phyloP scores from a whole-genome alignment of 2,888 invertebrate species.

The Hartigia nigra region DNA sequence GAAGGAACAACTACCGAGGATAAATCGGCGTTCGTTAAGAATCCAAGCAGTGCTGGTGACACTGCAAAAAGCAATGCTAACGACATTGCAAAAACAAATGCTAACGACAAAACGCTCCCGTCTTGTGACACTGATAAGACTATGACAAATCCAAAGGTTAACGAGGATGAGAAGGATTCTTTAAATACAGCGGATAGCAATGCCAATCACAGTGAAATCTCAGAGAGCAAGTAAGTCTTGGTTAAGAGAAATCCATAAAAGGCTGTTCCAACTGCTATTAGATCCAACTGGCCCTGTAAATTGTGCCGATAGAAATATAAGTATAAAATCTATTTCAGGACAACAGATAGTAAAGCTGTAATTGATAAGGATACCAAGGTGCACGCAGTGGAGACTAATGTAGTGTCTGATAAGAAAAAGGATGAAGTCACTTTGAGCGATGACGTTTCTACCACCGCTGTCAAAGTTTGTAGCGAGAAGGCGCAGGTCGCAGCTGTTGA shows the following conservation, averaged over 20 bases:
- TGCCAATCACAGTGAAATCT: constrained; percentile 45
- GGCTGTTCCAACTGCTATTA: neutral
- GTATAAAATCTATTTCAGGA: constrained; percentile 30
- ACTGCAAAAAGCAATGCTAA: constrained; percentile 10
- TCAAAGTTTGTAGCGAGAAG: neutral
- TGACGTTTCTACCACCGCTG: neutral
- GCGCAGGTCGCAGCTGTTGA: neutral
- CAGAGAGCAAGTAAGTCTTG: constrained; percentile 40
- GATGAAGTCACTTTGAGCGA: neutral
- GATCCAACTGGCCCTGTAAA: neutral
- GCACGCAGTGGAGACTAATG: neutral
- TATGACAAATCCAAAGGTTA: constrained; percentile 26
- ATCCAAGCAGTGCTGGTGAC: constrained; percentile 17
- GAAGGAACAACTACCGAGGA: neutral
- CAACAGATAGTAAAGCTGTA: constrained; percentile 21
- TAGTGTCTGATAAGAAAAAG: neutral
- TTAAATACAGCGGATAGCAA: constrained; percentile 44
- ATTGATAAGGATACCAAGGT: neutral
- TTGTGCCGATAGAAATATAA: neutral
- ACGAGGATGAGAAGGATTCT: constrained; percentile 32
- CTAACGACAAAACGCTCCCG: neutral
- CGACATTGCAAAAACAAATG: constrained; percentile 8
- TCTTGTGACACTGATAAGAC: neutral
- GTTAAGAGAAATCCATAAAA: constrained; percentile 11
- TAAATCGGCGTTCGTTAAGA: constrained; percentile 7